Evolutionary conservation across 2,888 invertebrate species (phyloP).

Genomic region (Aricia artaxerxes): DNA sequence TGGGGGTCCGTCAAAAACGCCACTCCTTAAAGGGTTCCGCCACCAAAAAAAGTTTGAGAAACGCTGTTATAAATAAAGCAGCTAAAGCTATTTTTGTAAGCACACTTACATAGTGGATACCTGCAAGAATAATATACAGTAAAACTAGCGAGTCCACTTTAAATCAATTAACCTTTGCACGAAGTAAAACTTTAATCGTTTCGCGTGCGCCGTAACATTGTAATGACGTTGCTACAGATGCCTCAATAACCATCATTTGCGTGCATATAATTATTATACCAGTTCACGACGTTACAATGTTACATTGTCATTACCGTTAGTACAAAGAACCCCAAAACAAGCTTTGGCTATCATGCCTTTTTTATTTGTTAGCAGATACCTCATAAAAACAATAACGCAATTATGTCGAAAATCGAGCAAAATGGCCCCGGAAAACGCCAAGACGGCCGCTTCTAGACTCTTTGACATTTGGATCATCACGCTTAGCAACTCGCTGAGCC

Average conservation of each 20-base stretch:
- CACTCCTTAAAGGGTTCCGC: too few species aligned
- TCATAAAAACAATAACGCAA: too few species aligned
- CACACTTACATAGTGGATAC: not conserved
- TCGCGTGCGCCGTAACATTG: constrained; percentile 20
- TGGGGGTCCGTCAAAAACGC: too few species aligned
- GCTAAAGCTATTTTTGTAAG: not conserved
- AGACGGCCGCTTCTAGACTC: too few species aligned
- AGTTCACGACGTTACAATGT: not conserved
- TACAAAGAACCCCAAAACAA: not conserved
- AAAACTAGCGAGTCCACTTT: constrained; percentile 3
- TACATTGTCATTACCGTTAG: not conserved
- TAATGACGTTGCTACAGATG: constrained; percentile 23
- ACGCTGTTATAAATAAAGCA: too few species aligned
- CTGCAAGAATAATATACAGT: not conserved
- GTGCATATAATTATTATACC: constrained; percentile 29
- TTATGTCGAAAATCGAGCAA: too few species aligned
- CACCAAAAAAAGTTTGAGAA: too few species aligned
- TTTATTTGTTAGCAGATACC: too few species aligned
- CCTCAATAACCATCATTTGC: constrained; percentile 3
- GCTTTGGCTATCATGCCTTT: too few species aligned
- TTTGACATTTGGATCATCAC: too few species aligned
- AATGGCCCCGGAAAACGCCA: too few species aligned
- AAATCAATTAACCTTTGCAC: constrained; percentile 18
- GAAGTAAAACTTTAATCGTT: not conserved
- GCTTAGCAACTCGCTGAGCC: too few species aligned